Evolutionary conservation across 2,797 vertebrate species (phyloP), one percentile per base, ranked within the genome.

Genomic region (Acipenser oxyrinchus): DNA sequence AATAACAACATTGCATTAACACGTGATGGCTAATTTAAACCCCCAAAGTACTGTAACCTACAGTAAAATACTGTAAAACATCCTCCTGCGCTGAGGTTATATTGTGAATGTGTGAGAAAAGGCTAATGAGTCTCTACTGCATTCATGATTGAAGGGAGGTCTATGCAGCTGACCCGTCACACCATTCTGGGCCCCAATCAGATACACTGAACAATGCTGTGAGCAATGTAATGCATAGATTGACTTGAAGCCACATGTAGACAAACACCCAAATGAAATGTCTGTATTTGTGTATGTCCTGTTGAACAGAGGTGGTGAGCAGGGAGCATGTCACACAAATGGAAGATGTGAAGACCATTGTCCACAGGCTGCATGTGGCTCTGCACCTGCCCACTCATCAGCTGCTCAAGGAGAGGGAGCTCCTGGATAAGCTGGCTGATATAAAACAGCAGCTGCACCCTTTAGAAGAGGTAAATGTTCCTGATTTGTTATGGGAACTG

Each of bases 391-490:
- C 92, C 2, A 86, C 91, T 7, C 86, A 93, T 72, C 93, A 94
- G 68, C 77, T 91, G 62, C 87, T 79, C 69, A 88, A 79, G 70
- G 94, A 98, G 79, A 87, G 78, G 48, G 79, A 88, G 58, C 83
- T 97, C 60, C 79, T 94, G 60, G 84, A 91, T 76, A 89, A 78
- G 70, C 68, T 95, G 66, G 92, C 94, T 75, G 63, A 68, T 74
- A 80, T 98, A 68, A 92, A 89, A 72, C 89, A 90, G 68, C 84
- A 95, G 76, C 84, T 97, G n/a, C 78, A 86, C 1, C 93, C 93
- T 62, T 78, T 98, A 18, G 94, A 98, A 78, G 81, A 94, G 95
- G 96, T 98, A 68, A 48, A 66, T 69, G 10, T 37, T 37, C 37
- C 37, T 37, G 37, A 37, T 37, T 5, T 37, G 37, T 37, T 37